A percentile compares a stretch with the other conserved stretches of the same genome.
These are phyloP conservation scores for Parapristionchus giblindavisi DNA, from an alignment of 2,888 invertebrate species.

Conservation along the genomic window DNA sequence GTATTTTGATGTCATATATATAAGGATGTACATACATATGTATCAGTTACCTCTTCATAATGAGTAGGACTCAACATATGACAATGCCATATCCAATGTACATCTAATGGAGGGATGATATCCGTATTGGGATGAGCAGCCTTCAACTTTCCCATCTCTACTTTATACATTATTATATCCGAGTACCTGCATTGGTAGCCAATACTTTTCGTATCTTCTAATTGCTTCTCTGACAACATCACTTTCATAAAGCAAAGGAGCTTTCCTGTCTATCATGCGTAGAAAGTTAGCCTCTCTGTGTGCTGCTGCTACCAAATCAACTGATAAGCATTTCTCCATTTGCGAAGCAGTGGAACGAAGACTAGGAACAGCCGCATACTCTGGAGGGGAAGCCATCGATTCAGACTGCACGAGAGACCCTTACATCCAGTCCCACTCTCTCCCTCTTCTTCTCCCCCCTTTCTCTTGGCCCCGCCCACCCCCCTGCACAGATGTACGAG, in stretches of 20 bases:
- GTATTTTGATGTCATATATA: too few relatives aligned
- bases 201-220: constrained; percentile 72
- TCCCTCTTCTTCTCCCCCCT: background rate
- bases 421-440: constrained; percentile 7
- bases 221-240: constrained; percentile 71
- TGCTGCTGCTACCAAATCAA: constrained; percentile 55
- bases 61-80: constrained; percentile 65
- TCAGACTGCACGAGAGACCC: background rate
- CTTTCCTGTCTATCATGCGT: constrained; percentile 68
- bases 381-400: constrained; percentile 49
- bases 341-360: constrained; percentile 65
- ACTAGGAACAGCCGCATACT: constrained; percentile 55
- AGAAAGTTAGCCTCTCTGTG: constrained; percentile 69
- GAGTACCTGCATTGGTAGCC: constrained; percentile 72
- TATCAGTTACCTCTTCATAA: constrained; percentile 55
- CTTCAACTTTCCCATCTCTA: constrained; percentile 44
- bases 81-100: constrained; percentile 74
- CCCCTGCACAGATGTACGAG: too few relatives aligned
- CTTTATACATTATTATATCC: background rate
- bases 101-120: constrained; percentile 72
- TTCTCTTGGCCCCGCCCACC: background rate
- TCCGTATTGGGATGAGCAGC: constrained; percentile 59
- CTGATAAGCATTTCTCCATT: constrained; percentile 58
- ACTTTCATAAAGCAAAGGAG: constrained; percentile 68
- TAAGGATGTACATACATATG: background rate